phyloP scores from a whole-genome alignment of 2,797 vertebrate species.

The Melanotaenia maccullochi region DNA sequence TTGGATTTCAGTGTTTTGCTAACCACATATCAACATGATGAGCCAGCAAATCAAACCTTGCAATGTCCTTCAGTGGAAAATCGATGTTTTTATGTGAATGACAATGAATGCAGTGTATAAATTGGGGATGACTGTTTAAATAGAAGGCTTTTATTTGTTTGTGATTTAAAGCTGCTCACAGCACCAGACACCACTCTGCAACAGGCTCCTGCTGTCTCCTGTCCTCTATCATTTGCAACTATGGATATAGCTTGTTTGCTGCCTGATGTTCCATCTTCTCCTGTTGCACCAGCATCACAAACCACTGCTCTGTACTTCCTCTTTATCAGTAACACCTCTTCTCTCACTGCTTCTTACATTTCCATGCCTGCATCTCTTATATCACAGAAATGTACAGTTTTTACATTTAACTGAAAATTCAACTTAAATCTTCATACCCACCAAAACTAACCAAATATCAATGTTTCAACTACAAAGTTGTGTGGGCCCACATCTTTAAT shows the following conservation, averaged over 20 bases:
- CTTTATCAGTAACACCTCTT: slow-evolving; percentile 11
- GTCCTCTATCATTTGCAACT: slow-evolving; percentile 89
- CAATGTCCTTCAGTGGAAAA: too few relatives aligned
- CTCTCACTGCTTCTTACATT: slow-evolving; percentile 9
- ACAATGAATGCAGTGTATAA: slow-evolving; percentile 75
- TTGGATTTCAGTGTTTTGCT: not conserved
- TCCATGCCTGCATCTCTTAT: slow-evolving; percentile 2
- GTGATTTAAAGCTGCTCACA: slow-evolving; percentile 94
- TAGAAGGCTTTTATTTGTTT: slow-evolving; percentile 80
- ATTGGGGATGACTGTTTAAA: slow-evolving; percentile 76
- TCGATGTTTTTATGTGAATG: slow-evolving; percentile 54
- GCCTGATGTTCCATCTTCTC: slow-evolving; percentile 56
- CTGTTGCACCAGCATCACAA: slow-evolving; percentile 19
- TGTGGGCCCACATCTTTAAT: not conserved
- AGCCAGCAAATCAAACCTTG: too few relatives aligned
- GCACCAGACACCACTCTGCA: slow-evolving; percentile 86
- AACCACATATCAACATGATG: too few relatives aligned
- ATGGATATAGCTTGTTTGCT: slow-evolving; percentile 85
- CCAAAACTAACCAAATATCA: not conserved
- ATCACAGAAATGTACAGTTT: not conserved
- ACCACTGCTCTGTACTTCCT: slow-evolving; percentile 4
- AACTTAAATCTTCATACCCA: not conserved
- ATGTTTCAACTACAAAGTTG: not conserved
- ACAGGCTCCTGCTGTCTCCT: slow-evolving; percentile 78
- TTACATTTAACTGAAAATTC: not conserved